Conservation (phyloP, 2,797 vertebrate species). For the Crossoptilon crossoptilon region DNA sequence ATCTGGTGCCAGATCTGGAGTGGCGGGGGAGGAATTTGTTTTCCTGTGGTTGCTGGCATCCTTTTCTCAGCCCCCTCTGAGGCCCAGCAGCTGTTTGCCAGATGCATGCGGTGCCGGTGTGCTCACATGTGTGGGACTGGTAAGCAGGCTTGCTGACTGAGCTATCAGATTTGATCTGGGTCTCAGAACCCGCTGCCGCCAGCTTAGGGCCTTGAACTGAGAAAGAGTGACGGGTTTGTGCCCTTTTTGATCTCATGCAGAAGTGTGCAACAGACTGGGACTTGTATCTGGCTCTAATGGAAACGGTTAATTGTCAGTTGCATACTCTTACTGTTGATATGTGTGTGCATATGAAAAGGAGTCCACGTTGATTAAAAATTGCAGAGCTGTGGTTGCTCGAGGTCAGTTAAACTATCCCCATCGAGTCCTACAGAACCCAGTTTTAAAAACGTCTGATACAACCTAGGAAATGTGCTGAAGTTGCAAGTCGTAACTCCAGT, state of each 20-base stretch:
- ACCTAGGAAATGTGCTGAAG: background rate
- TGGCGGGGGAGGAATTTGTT: background rate
- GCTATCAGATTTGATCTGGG: background rate
- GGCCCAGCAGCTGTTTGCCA: background rate
- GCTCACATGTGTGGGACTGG: background rate
- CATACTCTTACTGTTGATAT: background rate
- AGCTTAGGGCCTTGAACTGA: background rate
- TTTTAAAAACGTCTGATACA: background rate
- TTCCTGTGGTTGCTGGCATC: background rate
- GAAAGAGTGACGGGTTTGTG: background rate
- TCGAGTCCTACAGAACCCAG: accelerated
- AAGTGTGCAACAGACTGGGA: background rate
- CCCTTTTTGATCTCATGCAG: accelerated
- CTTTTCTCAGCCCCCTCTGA: background rate
- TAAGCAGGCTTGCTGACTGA: background rate
- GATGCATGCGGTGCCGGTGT: background rate
- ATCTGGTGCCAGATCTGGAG: background rate
- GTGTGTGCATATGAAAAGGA: background rate
- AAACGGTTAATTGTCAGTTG: background rate
- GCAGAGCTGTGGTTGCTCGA: background rate
- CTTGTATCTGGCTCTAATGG: accelerated
- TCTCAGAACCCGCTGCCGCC: background rate
- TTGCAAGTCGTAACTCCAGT: background rate
- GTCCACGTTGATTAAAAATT: background rate
- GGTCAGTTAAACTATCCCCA: background rate